Evolutionary conservation across 1,140 invertebrate species (phyloP), one percentile per base, ranked within the genome.

Genomic region (Euura saliciscinereae): DNA sequence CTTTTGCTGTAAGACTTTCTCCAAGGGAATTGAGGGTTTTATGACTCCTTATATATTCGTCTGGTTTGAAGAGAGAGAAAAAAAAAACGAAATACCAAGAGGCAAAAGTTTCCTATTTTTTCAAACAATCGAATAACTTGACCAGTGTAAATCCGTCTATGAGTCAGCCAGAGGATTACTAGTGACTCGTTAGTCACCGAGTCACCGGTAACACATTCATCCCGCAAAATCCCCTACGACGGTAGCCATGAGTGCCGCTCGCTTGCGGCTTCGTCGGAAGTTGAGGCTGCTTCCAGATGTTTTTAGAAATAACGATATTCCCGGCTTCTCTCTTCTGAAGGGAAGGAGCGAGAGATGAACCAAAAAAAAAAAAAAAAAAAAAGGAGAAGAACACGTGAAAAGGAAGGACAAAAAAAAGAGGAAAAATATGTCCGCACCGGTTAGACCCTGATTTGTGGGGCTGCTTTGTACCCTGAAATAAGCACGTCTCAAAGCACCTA

Each of bases 301-400:
- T 78, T 77, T 77, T 64, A 72, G 72, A 78, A 78, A 77, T 78
- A 76, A 78, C 77, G 74, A 73, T 45, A 66, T 44, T 69, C 44
- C 28, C 13, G 44, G 45, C 11, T 43, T 44, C 46, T n/a, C 59
- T 71, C n/a, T 2, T 68, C 44, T 66, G 71, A 72, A 46, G 67
- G 44, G 43, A 66, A 10, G 65, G 51, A 66, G 28, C n/a, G 13
- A 66, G 64, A 43, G 46, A 66, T 73, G 59, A 73, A 69, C 69
- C 44, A 73, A 75, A 71, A 13, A 28, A 4, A 28, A 44, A 74
- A 43, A 59, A 59, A 59, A 66, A 46, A 73, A 70, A 69, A 51
- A n/a, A 71, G 43, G 28, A 28, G 11, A 66, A 66, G 71, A 44
- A n/a, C 59, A 66, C 42, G 46, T 59, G 73, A 64, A 72, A 68